A percentile compares a stretch with the other conserved stretches of the same genome.
These are phyloP conservation scores for Erebia palarica DNA, from an alignment of 2,888 invertebrate genomes.

Conservation along the genomic window DNA sequence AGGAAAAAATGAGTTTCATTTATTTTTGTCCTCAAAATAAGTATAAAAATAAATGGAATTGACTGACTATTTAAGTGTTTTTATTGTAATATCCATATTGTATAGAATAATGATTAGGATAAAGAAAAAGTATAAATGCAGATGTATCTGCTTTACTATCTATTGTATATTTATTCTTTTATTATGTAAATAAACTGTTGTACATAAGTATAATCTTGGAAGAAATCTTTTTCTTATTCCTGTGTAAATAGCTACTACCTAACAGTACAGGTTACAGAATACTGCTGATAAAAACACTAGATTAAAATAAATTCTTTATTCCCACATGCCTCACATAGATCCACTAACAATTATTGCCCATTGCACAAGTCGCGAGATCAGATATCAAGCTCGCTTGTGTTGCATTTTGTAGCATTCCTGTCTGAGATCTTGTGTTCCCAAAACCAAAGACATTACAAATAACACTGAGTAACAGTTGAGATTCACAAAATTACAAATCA, in stretches of 20 bases:
- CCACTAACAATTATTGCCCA: too few relatives aligned
- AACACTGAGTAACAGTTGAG: too few relatives aligned
- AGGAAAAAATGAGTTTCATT: slow-evolving; percentile 66
- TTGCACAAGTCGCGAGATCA: too few relatives aligned
- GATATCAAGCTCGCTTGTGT: too few relatives aligned
- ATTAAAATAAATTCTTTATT: too few relatives aligned
- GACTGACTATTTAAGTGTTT: slow-evolving; percentile 59
- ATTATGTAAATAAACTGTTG: slow-evolving; percentile 64
- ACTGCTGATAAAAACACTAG: too few relatives aligned
- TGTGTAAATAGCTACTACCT: slow-evolving; percentile 14
- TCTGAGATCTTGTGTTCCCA: too few relatives aligned
- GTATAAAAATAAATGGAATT: slow-evolving; percentile 81
- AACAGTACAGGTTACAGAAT: too few relatives aligned
- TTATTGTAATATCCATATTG: slow-evolving; percentile 67
- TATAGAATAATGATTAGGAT: slow-evolving; percentile 42
- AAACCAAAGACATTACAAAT: too few relatives aligned
- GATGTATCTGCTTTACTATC: slow-evolving; percentile 36
- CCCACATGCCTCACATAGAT: too few relatives aligned
- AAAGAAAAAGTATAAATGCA: slow-evolving; percentile 26
- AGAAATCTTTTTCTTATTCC: slow-evolving; percentile 34
- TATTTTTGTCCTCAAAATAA: slow-evolving; percentile 70
- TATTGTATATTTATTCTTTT: slow-evolving; percentile 49
- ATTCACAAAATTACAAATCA: too few relatives aligned
- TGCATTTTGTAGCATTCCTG: too few relatives aligned
- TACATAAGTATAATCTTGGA: slow-evolving; percentile 33